phyloP scores from a whole-genome alignment of 2,113 vertebrate species.

The Channa argus region DNA sequence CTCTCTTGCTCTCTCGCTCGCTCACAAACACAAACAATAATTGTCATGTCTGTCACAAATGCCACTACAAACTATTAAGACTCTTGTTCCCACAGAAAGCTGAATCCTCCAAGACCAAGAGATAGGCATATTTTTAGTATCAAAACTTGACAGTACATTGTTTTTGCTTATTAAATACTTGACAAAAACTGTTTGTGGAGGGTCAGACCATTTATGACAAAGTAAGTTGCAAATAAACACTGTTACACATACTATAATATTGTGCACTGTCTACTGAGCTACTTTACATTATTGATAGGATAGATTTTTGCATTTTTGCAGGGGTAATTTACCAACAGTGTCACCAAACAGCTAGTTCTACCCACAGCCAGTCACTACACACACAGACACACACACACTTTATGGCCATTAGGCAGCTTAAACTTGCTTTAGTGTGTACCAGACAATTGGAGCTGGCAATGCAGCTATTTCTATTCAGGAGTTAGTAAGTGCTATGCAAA shows the following conservation, averaged over 20 bases:
- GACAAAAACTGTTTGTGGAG: not conserved
- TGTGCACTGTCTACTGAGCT: not conserved
- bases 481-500: slow-evolving; percentile 57
- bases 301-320: no score
- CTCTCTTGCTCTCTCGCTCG: not conserved
- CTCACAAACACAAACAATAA: slow-evolving; percentile 12
- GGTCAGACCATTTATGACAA: no score
- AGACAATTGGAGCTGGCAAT: slow-evolving; percentile 58
- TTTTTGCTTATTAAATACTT: not conserved
- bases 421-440: slow-evolving; percentile 6
- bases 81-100: slow-evolving; percentile 20
- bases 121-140: not conserved
- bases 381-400: slow-evolving; percentile 18
- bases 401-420: not conserved
- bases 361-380: slow-evolving; percentile 54
- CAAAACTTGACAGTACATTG: not conserved
- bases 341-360: slow-evolving; percentile 62
- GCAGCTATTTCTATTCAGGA: slow-evolving; percentile 69
- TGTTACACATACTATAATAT: no score
- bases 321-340: slow-evolving; percentile 40
- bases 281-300: not conserved
- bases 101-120: not conserved
- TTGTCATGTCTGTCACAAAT: slow-evolving; percentile 53
- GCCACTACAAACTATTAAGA: slow-evolving; percentile 8
- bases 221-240: not conserved